Base-by-base conservation (phyloP, 2,888 invertebrate genomes). In the Pheosia tremula region DNA sequence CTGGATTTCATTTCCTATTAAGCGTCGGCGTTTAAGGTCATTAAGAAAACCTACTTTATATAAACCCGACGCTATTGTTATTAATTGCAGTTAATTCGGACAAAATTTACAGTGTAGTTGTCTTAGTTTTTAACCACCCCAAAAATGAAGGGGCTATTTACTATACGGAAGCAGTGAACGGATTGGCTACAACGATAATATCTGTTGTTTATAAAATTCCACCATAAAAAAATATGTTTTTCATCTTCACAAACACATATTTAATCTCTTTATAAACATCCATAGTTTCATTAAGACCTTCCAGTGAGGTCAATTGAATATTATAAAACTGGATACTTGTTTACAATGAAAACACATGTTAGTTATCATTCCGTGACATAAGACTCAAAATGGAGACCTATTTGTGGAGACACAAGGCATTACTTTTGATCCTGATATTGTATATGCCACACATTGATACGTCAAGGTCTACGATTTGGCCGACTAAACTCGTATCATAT, bases 321-420 rank as follows among this genome's bases (percentile, higher is more conserved):
- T 89, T 90, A 90, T 90, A 91, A 83, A 91, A 88, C 86, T 82
- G 78, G 73, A 80, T 77, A 83, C 78, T 76, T 68, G 78, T 79
- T 80, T 71, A 81, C 79, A 83, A 83, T 82, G 76, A 75, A 78
- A 83, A 80, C 86, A 87, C 76, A 83, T 72, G 71, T 71, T 75
- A 74, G 71, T 80, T 65, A 78, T 77, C 78, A 73, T 80, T 81
- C 80, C 79, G 77, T 71, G 78, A 78, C 69, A 80, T 70, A 82
- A 81, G 74, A 74, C 74, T 74, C 69, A 78, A 73, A 67, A 84
- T 83, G 83, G 71, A 79, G 67, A 67, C 63, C 61, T 58, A 62
- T 64, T 67, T 66, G 54, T 54, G 66, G 59, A 65, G 63, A 52
- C 61, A 64, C 67, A 62, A 66, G 64, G 60, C 74, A 68, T 59